phyloP scores from a whole-genome alignment of 2,113 vertebrate species.

The Dromiciops gliroides region DNA sequence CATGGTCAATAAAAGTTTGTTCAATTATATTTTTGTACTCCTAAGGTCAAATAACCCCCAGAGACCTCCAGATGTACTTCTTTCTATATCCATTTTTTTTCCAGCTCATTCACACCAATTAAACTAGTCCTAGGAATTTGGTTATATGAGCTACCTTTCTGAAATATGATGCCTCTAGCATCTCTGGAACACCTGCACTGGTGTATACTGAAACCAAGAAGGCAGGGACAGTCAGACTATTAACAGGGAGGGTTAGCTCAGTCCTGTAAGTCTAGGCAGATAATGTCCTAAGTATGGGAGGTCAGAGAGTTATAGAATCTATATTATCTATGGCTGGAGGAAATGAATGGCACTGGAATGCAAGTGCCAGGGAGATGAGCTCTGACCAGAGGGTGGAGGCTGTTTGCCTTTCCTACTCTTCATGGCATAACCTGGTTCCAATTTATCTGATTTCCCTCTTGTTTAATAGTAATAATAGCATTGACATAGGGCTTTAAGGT shows the following conservation, averaged over 20 bases:
- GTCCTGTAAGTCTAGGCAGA: neutral
- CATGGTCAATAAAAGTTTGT: neutral
- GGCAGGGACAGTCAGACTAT: neutral
- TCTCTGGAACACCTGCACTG: neutral
- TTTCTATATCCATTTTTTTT: neutral
- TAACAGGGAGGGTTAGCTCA: neutral
- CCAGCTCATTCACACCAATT: conserved; percentile 1
- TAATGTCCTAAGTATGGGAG: neutral
- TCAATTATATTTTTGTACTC: neutral
- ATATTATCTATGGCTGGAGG: neutral
- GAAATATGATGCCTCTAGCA: neutral
- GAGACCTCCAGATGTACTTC: neutral
- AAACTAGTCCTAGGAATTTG: neutral
- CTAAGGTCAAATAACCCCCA: neutral
- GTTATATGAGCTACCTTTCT: neutral
- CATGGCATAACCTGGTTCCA: neutral
- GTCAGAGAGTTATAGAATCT: neutral
- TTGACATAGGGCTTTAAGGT: neutral
- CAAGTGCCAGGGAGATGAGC: neutral
- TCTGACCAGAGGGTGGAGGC: neutral
- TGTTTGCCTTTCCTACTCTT: neutral
- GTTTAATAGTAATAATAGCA: neutral
- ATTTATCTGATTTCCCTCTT: neutral
- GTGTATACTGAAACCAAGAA: neutral
- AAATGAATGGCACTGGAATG: neutral